Percentiles rank a stretch among this genome's conserved stretches.
Evolutionary conservation across 2,797 vertebrate species (phyloP).

Genomic region (Phrynocephalus forsythii): DNA sequence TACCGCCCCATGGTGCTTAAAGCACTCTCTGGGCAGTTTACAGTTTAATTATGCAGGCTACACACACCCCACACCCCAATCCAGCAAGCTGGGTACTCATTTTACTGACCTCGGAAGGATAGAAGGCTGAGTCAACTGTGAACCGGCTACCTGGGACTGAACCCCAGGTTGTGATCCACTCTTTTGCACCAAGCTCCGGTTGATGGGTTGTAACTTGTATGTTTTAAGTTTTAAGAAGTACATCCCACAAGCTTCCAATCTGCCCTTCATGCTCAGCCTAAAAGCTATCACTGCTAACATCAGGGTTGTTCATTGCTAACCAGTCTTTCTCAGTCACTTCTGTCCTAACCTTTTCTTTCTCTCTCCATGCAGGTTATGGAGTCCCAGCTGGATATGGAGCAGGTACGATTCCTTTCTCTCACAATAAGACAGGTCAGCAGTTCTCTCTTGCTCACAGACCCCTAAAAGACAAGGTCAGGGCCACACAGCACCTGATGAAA

Average conservation of each 20-base stretch:
- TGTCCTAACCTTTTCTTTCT: not conserved
- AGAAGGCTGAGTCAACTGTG: too few relatives aligned
- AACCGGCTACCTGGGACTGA: too few relatives aligned
- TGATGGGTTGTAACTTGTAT: not conserved
- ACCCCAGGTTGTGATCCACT: too few relatives aligned
- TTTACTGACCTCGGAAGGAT: too few relatives aligned
- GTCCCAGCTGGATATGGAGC: constrained; percentile 26
- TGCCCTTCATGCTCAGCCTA: not conserved
- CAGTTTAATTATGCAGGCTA: too few relatives aligned
- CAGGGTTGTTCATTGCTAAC: not conserved
- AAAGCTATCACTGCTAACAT: not conserved
- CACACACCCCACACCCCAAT: too few relatives aligned
- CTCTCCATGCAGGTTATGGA: constrained; percentile 25
- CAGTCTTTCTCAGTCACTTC: not conserved
- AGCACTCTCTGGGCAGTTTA: too few relatives aligned
- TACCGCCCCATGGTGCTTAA: too few relatives aligned
- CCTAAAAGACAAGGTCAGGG: not conserved
- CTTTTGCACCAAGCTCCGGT: not conserved
- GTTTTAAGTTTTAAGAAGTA: not conserved
- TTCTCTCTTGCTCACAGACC: not conserved
- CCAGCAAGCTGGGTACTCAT: too few relatives aligned
- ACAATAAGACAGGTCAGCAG: not conserved
- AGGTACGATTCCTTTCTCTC: constrained; percentile 1
- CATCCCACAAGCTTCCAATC: not conserved
- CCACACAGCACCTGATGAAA: not conserved